phyloP scores from a whole-genome alignment of 2,797 vertebrate species.

The Pelochelys cantorii region DNA sequence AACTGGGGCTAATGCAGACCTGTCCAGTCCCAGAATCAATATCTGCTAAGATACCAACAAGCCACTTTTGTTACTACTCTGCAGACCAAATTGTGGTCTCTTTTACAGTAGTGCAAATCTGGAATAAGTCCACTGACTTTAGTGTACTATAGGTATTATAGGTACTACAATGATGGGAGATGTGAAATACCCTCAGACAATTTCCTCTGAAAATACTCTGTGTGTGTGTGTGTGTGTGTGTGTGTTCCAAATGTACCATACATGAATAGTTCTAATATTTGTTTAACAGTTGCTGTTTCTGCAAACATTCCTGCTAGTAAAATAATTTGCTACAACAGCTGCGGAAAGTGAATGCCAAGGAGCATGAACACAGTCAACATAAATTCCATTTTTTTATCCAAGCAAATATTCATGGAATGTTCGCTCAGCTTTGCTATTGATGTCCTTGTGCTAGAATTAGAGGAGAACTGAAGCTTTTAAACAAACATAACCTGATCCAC shows the following conservation, averaged over 20 bases:
- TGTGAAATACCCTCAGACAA: neutral
- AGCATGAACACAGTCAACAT: neutral
- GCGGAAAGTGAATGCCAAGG: slow-evolving; percentile 8
- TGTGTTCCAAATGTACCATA: neutral
- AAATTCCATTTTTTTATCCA: neutral
- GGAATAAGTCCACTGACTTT: neutral
- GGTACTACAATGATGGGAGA: neutral
- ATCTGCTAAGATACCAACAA: neutral
- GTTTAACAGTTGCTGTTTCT: neutral
- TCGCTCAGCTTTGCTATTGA: neutral
- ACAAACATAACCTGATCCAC: slow-evolving; percentile 1
- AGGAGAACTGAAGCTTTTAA: slow-evolving; percentile 15
- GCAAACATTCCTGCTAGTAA: slow-evolving; percentile 29
- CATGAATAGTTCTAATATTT: neutral
- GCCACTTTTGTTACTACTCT: neutral
- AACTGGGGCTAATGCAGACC: neutral
- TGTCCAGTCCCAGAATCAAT: neutral
- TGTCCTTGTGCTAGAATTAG: slow-evolving; percentile 5
- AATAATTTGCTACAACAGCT: neutral
- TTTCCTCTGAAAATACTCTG: neutral
- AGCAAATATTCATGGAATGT: slow-evolving; percentile 1
- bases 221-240: no score
- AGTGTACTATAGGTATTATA: neutral
- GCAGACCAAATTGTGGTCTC: neutral
- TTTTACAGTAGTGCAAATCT: neutral